phyloP scores from a whole-genome alignment of 1,140 invertebrate species.

The Drosophila orena region DNA sequence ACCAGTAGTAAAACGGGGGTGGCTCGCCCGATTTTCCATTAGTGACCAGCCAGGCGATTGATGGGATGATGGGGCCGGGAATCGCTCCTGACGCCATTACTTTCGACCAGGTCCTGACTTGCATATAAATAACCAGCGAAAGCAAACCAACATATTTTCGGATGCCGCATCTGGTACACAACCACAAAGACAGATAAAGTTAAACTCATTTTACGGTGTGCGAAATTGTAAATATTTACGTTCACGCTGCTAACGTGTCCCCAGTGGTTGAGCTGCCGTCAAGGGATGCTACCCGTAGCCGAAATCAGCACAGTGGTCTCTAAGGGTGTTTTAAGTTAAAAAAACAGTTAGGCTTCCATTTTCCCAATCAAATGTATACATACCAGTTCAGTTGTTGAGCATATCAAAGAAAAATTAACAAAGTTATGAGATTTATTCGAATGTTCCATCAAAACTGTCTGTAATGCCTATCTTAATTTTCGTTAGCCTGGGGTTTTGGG shows the following conservation, averaged over 20 bases:
- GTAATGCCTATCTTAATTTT: too few relatives aligned
- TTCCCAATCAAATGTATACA: too few relatives aligned
- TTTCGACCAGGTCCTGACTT: conserved; percentile 68
- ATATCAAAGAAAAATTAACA: too few relatives aligned
- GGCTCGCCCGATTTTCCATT: conserved; percentile 66
- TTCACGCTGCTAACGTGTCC: conserved; percentile 27
- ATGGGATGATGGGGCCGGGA: conserved; percentile 53
- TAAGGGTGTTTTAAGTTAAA: not conserved
- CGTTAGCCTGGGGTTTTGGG: too few relatives aligned
- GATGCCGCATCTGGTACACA: conserved; percentile 65
- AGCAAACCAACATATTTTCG: conserved; percentile 67
- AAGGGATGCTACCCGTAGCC: conserved; percentile 6
- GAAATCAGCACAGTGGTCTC: not conserved
- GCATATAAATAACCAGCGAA: conserved; percentile 78
- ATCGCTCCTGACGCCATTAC: conserved; percentile 72
- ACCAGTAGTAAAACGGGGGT: conserved; percentile 18
- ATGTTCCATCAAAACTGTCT: too few relatives aligned
- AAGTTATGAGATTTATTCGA: too few relatives aligned
- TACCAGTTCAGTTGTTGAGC: too few relatives aligned
- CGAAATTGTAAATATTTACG: conserved; percentile 82
- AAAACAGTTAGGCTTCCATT: too few relatives aligned
- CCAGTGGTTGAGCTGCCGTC: conserved; percentile 35
- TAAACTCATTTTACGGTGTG: conserved; percentile 80
- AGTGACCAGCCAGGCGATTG: conserved; percentile 77
- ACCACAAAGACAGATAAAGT: conserved; percentile 80